Conservation (phyloP, 2,113 vertebrate genomes). For the Cynocephalus volans region DNA sequence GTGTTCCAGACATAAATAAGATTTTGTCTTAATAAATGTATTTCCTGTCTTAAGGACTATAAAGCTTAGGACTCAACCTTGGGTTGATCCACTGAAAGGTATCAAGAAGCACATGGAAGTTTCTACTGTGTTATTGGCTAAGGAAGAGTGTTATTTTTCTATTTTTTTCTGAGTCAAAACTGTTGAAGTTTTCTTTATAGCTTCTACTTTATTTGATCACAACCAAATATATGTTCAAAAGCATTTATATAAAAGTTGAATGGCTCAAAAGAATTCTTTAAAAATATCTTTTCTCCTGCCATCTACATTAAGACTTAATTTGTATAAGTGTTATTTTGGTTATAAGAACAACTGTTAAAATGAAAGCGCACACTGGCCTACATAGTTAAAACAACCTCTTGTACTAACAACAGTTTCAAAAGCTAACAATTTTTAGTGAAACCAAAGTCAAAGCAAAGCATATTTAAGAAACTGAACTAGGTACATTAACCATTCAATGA, state of each 20-base stretch:
- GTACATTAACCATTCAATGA: background rate
- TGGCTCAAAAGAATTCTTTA: background rate
- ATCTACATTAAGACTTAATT: background rate
- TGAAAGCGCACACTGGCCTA: background rate
- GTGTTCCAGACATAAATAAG: background rate
- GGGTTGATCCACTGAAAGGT: background rate
- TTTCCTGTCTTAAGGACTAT: background rate
- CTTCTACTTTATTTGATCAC: background rate
- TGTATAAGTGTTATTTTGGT: constrained; percentile 32
- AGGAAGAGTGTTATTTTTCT: background rate
- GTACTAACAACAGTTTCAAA: constrained; percentile 50
- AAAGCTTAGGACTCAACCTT: background rate
- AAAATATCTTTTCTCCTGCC: background rate
- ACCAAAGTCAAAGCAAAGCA: constrained; percentile 19
- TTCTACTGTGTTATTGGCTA: background rate
- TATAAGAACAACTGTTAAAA: constrained; percentile 27
- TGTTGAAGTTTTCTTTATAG: background rate
- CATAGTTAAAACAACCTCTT: constrained; percentile 18
- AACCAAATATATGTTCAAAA: constrained; percentile 40
- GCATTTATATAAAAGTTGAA: background rate
- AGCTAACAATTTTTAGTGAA: constrained; percentile 27
- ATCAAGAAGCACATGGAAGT: background rate
- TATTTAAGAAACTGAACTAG: constrained; percentile 50
- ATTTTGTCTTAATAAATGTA: background rate
- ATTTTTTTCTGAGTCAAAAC: background rate